Conservation (phyloP, 2,113 vertebrate species). For the Sphyrna mokarran region DNA sequence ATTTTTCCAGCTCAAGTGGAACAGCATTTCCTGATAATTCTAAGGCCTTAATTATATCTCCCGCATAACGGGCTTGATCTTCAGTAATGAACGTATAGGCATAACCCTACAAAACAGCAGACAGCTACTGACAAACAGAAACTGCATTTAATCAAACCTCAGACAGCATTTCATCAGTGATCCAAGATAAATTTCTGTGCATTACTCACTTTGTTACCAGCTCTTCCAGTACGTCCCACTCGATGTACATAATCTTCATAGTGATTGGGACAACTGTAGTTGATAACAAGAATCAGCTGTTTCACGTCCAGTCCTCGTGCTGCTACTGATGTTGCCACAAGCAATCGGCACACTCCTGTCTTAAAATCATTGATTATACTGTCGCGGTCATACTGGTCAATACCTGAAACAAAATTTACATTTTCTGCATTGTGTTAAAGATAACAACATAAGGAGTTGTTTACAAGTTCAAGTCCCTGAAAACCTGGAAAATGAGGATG, state of each 20-base stretch:
- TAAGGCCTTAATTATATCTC: slow-evolving; percentile 94
- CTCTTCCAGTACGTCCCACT: slow-evolving; percentile 86
- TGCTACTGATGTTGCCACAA: slow-evolving; percentile 93
- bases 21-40: slow-evolving; percentile 81
- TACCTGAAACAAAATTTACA: slow-evolving; percentile 58
- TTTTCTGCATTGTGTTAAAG: background rate
- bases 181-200: background rate
- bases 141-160: slow-evolving; percentile 1
- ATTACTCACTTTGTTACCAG: slow-evolving; percentile 84
- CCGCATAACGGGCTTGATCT: slow-evolving; percentile 86
- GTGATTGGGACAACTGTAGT: slow-evolving; percentile 95
- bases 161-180: background rate
- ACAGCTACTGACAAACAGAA: slow-evolving; percentile 1
- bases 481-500: background rate
- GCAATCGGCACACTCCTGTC: slow-evolving; percentile 85
- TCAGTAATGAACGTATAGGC: slow-evolving; percentile 96
- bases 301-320: slow-evolving; percentile 94
- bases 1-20: slow-evolving; percentile 81
- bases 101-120: slow-evolving; percentile 64
- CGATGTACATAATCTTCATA: slow-evolving; percentile 97
- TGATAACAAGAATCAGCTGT: slow-evolving; percentile 89
- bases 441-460: background rate
- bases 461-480: background rate
- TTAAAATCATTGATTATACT: slow-evolving; percentile 98
- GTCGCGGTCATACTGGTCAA: slow-evolving; percentile 96